Evolutionary conservation across 2,888 invertebrate genomes (phyloP).

Genomic region (Seladonia tumulorum): DNA sequence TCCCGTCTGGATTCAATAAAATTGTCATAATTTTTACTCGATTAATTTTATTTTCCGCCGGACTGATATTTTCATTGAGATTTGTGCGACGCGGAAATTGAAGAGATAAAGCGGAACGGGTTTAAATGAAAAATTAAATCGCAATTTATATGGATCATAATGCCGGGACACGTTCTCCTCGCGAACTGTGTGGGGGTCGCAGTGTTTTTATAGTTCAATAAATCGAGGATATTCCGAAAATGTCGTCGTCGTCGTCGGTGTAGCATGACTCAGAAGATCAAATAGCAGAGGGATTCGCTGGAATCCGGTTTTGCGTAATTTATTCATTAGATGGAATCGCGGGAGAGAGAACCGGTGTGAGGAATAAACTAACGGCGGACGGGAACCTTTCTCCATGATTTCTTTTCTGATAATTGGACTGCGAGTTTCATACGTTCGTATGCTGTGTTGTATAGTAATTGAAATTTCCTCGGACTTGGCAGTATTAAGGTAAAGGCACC

Average conservation of each 20-base stretch:
- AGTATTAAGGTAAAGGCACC: too few relatives aligned
- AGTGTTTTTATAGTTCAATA: conserved; percentile 5
- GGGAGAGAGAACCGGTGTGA: background rate
- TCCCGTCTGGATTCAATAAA: too few relatives aligned
- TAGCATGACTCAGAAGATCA: background rate
- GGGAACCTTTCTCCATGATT: background rate
- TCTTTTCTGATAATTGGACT: conserved; percentile 2
- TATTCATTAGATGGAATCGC: conserved; percentile 10
- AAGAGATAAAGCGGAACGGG: too few relatives aligned
- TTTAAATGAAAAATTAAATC: background rate
- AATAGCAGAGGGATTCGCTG: background rate
- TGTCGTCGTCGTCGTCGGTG: background rate
- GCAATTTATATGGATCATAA: too few relatives aligned
- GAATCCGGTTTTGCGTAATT: background rate
- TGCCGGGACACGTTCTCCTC: background rate
- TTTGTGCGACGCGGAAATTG: too few relatives aligned
- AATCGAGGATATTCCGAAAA: background rate
- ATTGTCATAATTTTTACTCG: too few relatives aligned
- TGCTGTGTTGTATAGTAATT: background rate
- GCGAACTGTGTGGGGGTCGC: background rate
- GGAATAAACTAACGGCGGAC: background rate
- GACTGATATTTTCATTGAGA: too few relatives aligned
- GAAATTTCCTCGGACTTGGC: background rate
- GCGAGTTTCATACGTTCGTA: background rate
- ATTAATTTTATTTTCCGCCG: too few relatives aligned